Evolutionary conservation across 2,797 vertebrate species (phyloP).

Genomic region (Vipera latastei): DNA sequence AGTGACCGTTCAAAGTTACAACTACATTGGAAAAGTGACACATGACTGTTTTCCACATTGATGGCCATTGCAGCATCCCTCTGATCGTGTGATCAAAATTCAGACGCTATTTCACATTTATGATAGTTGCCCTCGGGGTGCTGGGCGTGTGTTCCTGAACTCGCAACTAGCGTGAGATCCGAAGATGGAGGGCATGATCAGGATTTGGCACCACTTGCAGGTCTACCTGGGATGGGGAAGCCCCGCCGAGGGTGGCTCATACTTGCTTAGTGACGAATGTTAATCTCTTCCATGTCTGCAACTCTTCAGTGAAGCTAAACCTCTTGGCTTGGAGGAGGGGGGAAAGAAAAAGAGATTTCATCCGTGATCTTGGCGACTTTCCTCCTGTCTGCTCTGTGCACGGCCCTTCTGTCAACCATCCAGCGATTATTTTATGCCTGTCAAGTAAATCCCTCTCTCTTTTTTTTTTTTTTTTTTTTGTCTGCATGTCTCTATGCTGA

Average conservation of each 20-base stretch:
- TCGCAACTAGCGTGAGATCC: neutral
- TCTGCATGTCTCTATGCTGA: neutral
- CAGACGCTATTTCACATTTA: too few species aligned
- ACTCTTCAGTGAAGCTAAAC: neutral
- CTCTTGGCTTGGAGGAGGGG: neutral
- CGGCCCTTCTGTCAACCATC: too few species aligned
- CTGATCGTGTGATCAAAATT: too few species aligned
- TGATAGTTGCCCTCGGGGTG: neutral
- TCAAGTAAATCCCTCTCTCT: neutral
- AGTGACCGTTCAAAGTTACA: too few species aligned
- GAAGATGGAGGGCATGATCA: neutral
- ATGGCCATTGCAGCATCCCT: too few species aligned
- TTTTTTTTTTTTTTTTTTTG: too few species aligned
- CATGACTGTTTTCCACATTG: too few species aligned
- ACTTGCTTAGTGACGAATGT: neutral
- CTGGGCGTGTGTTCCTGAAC: neutral
- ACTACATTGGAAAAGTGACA: too few species aligned
- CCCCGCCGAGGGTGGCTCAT: neutral
- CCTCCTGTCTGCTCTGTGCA: too few species aligned
- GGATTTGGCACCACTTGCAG: neutral
- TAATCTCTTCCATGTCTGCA: neutral
- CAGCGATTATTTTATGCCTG: neutral
- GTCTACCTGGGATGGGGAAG: neutral
- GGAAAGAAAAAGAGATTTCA: neutral
- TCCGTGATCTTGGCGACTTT: neutral